Evolutionary conservation across 2,888 invertebrate genomes (phyloP).

Genomic region (Caenorhabditis sinica): DNA sequence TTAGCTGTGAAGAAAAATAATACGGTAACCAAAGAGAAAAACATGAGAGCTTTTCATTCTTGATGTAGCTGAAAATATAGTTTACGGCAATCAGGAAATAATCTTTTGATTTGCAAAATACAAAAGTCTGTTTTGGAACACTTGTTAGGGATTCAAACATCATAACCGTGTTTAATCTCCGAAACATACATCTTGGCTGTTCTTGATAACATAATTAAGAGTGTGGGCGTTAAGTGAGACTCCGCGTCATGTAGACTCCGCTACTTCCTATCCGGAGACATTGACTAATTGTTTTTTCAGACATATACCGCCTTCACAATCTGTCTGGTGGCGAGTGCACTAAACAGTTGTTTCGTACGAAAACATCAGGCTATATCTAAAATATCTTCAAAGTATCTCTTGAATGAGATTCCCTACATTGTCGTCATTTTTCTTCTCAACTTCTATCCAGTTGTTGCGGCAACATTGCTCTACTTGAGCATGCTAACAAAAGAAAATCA

Average conservation of each 20-base stretch:
- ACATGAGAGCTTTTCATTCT: no score
- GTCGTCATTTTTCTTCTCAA: conserved; percentile 54
- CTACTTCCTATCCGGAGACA: neutral
- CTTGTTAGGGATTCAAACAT: no score
- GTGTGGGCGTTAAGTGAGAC: no score
- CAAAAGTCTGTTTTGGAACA: no score
- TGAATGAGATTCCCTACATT: conserved; percentile 27
- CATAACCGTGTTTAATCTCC: no score
- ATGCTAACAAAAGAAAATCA: conserved; percentile 49
- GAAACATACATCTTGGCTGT: no score
- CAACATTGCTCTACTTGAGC: conserved; percentile 48
- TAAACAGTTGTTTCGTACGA: conserved; percentile 59
- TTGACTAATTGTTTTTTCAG: conserved; percentile 32
- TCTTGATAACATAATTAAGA: no score
- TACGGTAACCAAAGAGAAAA: no score
- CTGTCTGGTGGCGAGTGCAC: conserved; percentile 51
- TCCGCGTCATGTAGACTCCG: neutral
- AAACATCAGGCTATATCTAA: conserved; percentile 60
- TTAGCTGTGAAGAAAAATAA: neutral
- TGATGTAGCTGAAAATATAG: no score
- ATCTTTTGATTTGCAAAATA: no score
- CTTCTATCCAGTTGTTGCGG: conserved; percentile 40
- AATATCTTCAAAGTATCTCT: conserved; percentile 38
- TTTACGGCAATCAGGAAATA: no score
- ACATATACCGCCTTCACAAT: conserved; percentile 52